Percentiles rank a stretch among this genome's conserved stretches.
phyloP scores from a whole-genome alignment of 2,797 vertebrate genomes.

The Argentina silus region DNA sequence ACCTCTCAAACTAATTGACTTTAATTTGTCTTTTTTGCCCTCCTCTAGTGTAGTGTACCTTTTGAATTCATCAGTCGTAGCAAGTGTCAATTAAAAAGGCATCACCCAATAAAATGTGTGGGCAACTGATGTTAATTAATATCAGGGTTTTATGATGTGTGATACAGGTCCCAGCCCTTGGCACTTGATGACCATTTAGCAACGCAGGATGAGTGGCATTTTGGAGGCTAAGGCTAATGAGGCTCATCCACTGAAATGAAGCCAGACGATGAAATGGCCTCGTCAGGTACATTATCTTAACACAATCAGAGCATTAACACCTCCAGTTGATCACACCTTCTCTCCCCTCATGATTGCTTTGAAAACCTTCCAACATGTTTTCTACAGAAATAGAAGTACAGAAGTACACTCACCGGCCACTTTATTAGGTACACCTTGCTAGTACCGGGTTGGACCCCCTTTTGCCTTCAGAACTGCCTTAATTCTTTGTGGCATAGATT shows the following conservation, averaged over 20 bases:
- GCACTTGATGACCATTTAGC: conserved; percentile 70
- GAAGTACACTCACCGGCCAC: no score
- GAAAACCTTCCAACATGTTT: background rate
- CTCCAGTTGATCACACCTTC: conserved; percentile 59
- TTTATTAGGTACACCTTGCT: no score
- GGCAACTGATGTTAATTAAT: conserved; percentile 81
- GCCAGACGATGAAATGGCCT: conserved; percentile 75
- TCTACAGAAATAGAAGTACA: no score
- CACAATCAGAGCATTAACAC: conserved; percentile 65
- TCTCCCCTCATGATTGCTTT: conserved; percentile 6
- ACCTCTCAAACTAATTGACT: conserved; percentile 71
- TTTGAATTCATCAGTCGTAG: conserved; percentile 57
- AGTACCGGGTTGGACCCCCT: no score
- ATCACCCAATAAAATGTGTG: conserved; percentile 73
- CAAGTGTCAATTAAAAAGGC: conserved; percentile 75
- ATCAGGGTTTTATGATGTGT: conserved; percentile 78
- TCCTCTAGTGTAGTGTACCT: conserved; percentile 57
- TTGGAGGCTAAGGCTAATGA: conserved; percentile 74
- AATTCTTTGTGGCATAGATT: no score
- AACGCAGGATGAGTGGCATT: conserved; percentile 63
- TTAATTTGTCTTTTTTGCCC: conserved; percentile 74
- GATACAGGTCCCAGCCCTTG: conserved; percentile 69
- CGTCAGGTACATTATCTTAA: conserved; percentile 79
- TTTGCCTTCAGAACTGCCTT: no score
- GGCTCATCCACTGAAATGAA: conserved; percentile 75